phyloP scores from a whole-genome alignment of 2,113 vertebrate species.

The Ciconia maguari region DNA sequence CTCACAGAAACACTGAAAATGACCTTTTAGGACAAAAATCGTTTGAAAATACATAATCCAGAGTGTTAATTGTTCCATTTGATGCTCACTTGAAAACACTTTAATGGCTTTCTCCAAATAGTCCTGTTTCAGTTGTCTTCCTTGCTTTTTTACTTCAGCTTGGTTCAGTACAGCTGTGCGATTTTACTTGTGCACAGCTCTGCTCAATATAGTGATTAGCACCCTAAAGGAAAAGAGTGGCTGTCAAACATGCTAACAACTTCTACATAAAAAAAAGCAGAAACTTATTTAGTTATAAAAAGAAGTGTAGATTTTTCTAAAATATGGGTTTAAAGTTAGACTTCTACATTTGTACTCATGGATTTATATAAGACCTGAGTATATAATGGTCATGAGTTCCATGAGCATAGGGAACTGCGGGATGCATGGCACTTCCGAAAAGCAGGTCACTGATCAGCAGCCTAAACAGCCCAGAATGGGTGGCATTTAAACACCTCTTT shows the following conservation, averaged over 20 bases:
- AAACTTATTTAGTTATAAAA: background rate
- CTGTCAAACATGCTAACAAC: background rate
- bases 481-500: background rate
- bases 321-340: background rate
- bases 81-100: background rate
- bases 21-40: background rate
- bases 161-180: background rate
- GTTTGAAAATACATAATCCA: background rate
- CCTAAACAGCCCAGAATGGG: background rate
- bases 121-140: background rate
- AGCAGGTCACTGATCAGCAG: background rate
- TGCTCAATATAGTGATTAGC: background rate
- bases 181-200: background rate
- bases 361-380: background rate
- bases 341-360: background rate
- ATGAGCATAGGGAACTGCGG: background rate
- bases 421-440: background rate
- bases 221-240: background rate
- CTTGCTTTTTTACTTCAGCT: background rate
- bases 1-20: background rate
- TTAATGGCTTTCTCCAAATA: background rate
- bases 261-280: background rate
- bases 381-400: background rate
- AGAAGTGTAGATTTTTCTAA: background rate
- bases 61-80: constrained; percentile 3